phyloP scores from a whole-genome alignment of 2,888 invertebrate species.

The Rosalia funebris region DNA sequence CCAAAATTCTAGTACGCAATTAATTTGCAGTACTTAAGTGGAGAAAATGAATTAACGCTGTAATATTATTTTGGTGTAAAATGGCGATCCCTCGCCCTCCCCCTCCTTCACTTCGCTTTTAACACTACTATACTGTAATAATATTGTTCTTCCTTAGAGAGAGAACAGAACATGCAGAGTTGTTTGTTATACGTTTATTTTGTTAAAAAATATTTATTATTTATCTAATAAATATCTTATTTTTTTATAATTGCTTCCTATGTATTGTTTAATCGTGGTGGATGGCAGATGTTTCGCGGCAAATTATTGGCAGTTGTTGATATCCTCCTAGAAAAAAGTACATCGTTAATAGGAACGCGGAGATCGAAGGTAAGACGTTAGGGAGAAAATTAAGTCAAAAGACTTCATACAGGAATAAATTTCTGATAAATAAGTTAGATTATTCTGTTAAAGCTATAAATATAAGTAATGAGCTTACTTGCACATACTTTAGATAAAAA shows the following conservation, averaged over 20 bases:
- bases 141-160: slow-evolving; percentile 60
- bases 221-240: slow-evolving; percentile 44
- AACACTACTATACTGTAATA: slow-evolving; percentile 37
- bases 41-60: slow-evolving; percentile 12
- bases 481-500: too few species aligned
- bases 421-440: too few species aligned
- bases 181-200: slow-evolving; percentile 37
- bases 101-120: slow-evolving; percentile 44
- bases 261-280: not conserved
- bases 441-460: too few species aligned
- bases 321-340: too few species aligned
- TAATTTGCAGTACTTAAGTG: slow-evolving; percentile 30
- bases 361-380: too few species aligned
- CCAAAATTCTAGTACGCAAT: slow-evolving; percentile 35
- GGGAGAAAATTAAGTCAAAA: too few species aligned
- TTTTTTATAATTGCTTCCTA: slow-evolving; percentile 32
- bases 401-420: too few species aligned
- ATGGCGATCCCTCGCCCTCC: slow-evolving; percentile 39
- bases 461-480: too few species aligned
- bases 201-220: slow-evolving; percentile 42
- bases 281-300: not conserved
- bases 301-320: not conserved
- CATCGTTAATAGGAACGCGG: too few species aligned
- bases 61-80: slow-evolving; percentile 35
- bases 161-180: slow-evolving; percentile 55